phyloP scores from a whole-genome alignment of 2,888 invertebrate species.

The Philonicus albiceps region DNA sequence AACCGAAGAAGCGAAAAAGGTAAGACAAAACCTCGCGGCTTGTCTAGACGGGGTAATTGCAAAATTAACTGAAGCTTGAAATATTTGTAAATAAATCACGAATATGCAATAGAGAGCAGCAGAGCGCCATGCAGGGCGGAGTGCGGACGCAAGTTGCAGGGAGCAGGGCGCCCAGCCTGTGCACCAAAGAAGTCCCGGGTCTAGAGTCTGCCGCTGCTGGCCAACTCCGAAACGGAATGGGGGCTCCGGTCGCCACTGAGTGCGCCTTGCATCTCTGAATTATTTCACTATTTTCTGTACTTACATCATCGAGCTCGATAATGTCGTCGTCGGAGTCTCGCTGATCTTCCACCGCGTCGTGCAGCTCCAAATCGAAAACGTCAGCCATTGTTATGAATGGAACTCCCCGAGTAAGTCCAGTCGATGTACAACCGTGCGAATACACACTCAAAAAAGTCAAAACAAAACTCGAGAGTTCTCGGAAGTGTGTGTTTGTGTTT shows the following conservation, averaged over 20 bases:
- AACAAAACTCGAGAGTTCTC: constrained; percentile 1
- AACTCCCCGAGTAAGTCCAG: not conserved
- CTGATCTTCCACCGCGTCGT: constrained; percentile 77
- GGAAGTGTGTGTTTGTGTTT: not conserved
- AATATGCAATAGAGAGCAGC: not conserved
- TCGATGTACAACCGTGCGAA: constrained; percentile 24
- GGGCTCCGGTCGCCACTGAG: too few relatives aligned
- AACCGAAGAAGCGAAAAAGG: not conserved
- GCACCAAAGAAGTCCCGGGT: not conserved
- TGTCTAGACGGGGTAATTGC: constrained; percentile 36
- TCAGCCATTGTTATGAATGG: constrained; percentile 72
- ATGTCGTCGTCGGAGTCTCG: constrained; percentile 80
- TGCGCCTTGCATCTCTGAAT: not conserved
- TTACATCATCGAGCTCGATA: constrained; percentile 87
- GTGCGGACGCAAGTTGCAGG: not conserved
- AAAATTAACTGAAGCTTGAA: constrained; percentile 31
- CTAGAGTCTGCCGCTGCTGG: not conserved
- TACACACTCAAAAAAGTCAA: constrained; percentile 34
- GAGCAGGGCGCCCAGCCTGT: not conserved
- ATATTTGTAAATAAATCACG: constrained; percentile 37
- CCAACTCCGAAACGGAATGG: not conserved
- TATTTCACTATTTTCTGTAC: constrained; percentile 51
- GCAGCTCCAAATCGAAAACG: constrained; percentile 92
- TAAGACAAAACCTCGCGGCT: constrained; percentile 6
- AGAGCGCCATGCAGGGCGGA: not conserved